phyloP scores from a whole-genome alignment of 2,113 vertebrate genomes.

The Falcunculus frontatus region DNA sequence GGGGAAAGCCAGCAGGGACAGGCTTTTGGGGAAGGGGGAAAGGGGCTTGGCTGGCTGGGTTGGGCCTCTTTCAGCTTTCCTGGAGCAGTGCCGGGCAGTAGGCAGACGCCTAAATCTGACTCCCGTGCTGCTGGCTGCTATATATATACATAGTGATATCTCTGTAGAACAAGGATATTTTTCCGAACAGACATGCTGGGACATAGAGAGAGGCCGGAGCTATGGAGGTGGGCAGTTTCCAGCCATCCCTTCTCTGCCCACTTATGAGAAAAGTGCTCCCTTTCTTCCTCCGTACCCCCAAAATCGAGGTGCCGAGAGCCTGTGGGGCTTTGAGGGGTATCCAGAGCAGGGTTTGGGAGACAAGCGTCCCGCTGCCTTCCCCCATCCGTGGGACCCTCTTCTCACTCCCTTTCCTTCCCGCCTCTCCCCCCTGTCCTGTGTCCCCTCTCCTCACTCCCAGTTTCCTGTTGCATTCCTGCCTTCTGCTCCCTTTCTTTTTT shows the following conservation, averaged over 20 bases:
- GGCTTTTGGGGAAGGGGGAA: background rate
- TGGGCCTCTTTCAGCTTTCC: background rate
- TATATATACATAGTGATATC: background rate
- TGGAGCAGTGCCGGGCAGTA: background rate
- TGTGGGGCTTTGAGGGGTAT: background rate
- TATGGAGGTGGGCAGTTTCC: background rate
- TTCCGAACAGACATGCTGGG: background rate
- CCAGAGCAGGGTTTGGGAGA: background rate
- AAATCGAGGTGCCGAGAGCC: fast-evolving
- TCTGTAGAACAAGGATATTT: background rate
- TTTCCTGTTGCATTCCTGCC: constrained; percentile 1
- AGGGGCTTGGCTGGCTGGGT: background rate
- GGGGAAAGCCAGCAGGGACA: background rate
- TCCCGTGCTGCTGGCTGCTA: background rate
- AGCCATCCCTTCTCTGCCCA: background rate
- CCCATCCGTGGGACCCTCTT: background rate
- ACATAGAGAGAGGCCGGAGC: background rate
- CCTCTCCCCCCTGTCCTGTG: background rate
- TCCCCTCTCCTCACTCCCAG: background rate
- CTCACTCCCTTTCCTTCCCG: background rate
- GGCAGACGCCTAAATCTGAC: background rate
- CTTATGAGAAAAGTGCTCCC: background rate
- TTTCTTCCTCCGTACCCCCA: background rate
- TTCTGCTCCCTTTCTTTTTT: background rate
- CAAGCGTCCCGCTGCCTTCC: background rate